Evolutionary conservation across 2,888 invertebrate genomes (phyloP), one percentile per base, ranked within the genome.

Genomic region (Zaprionus lineosus): DNA sequence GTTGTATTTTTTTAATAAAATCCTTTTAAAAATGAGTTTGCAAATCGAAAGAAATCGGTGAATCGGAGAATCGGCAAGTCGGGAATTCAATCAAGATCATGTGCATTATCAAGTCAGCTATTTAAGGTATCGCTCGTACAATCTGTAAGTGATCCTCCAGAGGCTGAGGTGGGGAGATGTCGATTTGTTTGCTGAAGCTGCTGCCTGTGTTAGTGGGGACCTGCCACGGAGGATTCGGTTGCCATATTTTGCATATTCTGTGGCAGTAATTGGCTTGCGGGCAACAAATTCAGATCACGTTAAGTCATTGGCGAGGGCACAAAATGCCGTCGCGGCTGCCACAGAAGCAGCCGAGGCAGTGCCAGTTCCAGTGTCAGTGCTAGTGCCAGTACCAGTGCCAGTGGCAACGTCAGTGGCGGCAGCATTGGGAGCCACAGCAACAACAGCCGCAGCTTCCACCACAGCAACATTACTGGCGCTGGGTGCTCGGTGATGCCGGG

Each of bases 201-300:
- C n/a, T n/a, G n/a, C n/a, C n/a, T n/a, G n/a, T n/a, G n/a, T n/a
- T n/a, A n/a, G n/a, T n/a, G n/a, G n/a, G n/a, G 19, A 31, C 15
- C 34, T 55, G 56, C 55, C 58, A 51, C 34, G 62, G 24, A 3
- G 62, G 62, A 46, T 47, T 63, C 57, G 59, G 58, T 50, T 53
- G 68, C 59, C 61, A 72, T 64, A 69, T 78, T 76, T 77, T 71
- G 67, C 68, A 68, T 69, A 66, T 63, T 61, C 72, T 72, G 62
- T 70, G 71, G 73, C 84, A 78, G 76, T 86, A 82, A 84, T 84
- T 84, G 86, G 78, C 66, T 60, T 65, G 76, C 71, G 67, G 71
- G 75, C 76, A 86, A 84, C 86, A 83, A 86, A 84, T 84, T 86
- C 86, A 78, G 85, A 86, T 79, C 85, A 84, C 85, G 78, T 78